Base-by-base conservation (phyloP, 1,140 invertebrate genomes). In the Panulirus ornatus region DNA sequence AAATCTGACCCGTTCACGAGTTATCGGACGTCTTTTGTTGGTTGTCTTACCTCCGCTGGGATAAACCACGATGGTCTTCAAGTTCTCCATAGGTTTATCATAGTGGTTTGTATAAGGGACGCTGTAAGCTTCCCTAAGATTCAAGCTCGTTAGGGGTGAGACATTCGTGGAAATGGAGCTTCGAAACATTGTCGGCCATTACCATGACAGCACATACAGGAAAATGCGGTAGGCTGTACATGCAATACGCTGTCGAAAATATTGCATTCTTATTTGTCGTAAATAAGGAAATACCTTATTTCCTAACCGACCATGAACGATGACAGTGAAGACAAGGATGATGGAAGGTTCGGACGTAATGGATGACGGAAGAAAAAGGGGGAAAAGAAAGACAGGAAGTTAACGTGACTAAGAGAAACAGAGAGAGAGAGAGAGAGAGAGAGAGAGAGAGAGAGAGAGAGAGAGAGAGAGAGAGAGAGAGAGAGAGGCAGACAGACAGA, bases 361-460 rank as follows among this genome's bases (percentile, higher is more conserved):
- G 27, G 76, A 44, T 36, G 36, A 19, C 22, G 16, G 9, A 38
- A 40, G 38, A 36, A 34, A 78, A 16, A 76, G 22, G 22, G 42
- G 47, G 42, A 51, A 22, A 79, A 16, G 14, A 34, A 79, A 42
- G 38, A 27, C n/a, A 42, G 40, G 19, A 38, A 38, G n/a, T 3
- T 3, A 38, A 3, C 34, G 0, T 14, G 75, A 38, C n/a, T 34
- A 27, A 40, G 36, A 19, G 14, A 75, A 9, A 27, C 19, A 0
- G 27, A 16, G 5, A 42, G 42, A 54, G 47, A 51, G 44, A 6
- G 42, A 47, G 47, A 51, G 30, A 27, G 42, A 30, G 44, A 44
- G 42, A 81, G 40, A 51, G 78, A 30, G 27, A 51, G 78, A 14
- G 70, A 71, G 70, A 71, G 70, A 71, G 70, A 71, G 70, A 71